Conservation (phyloP, 2,888 invertebrate species). For the Junonia oenone region DNA sequence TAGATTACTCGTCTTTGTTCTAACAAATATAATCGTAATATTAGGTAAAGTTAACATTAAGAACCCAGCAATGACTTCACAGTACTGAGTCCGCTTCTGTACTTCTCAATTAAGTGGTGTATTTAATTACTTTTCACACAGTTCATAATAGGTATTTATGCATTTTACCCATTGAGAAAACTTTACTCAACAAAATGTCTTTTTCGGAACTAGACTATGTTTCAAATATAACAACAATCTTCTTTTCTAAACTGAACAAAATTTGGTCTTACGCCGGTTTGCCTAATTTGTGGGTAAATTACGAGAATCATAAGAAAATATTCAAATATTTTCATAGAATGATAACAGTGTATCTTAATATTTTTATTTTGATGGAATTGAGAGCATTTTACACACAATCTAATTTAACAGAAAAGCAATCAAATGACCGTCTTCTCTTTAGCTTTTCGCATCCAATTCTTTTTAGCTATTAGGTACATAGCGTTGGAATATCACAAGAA, state of each 20-base stretch:
- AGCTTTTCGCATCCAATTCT: slow-evolving; percentile 39
- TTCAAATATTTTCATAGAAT: slow-evolving; percentile 29
- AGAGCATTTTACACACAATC: slow-evolving; percentile 39
- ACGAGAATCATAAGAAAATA: slow-evolving; percentile 29
- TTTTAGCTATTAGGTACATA: slow-evolving; percentile 27
- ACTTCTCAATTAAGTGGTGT: too few species aligned
- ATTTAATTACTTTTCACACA: too few species aligned
- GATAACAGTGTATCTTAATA: slow-evolving; percentile 27
- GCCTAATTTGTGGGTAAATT: slow-evolving; percentile 43
- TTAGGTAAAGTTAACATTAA: too few species aligned
- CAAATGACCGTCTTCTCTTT: slow-evolving; percentile 36
- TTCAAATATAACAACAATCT: background rate
- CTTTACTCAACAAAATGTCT: background rate
- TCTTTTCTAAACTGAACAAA: slow-evolving; percentile 12
- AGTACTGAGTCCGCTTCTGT: too few species aligned
- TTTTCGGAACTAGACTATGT: background rate
- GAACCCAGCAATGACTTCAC: too few species aligned
- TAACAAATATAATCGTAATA: too few species aligned
- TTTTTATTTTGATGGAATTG: slow-evolving; percentile 36
- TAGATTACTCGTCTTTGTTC: too few species aligned
- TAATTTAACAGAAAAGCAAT: slow-evolving; percentile 31
- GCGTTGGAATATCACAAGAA: slow-evolving; percentile 31
- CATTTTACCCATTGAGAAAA: background rate
- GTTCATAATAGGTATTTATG: too few species aligned
- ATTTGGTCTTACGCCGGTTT: slow-evolving; percentile 26